Evolutionary conservation across 2,888 invertebrate genomes (phyloP), one percentile per base, ranked within the genome.

Genomic region (Zygaena filipendulae): DNA sequence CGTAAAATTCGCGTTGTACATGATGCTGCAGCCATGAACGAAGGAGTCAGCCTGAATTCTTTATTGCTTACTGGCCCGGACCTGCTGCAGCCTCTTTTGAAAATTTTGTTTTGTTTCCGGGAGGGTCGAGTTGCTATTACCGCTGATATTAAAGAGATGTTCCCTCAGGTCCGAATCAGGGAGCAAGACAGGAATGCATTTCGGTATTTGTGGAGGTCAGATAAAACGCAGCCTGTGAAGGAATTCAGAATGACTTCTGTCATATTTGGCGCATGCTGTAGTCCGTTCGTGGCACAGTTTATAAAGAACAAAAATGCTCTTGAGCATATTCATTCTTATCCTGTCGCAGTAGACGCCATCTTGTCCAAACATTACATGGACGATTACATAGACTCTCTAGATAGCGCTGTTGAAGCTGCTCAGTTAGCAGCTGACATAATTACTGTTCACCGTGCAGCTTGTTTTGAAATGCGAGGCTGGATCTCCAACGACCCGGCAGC

Each of bases 61-160:
- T 20, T 39, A 2, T 21, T 63, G 3, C 9, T 56, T 2, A 43
- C 42, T 12, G 55, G 54, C n/a, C n/a, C n/a, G n/a, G n/a, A n/a
- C n/a, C n/a, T n/a, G n/a, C n/a, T n/a, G n/a, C n/a, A n/a, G 6
- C 39, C 52, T 4, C 29, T 61, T 13, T 11, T 44, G 2, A 47
- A 45, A 2, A 43, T 34, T 3, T 11, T 30, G 5, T 8, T 27
- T 1, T 14, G 29, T 1, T 35, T 35, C 11, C 14, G 35, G n/a
- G 27, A 32, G 12, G 24, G 25, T 1, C 10, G 9, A 1, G 10
- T 27, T 4, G 35, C 29, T n/a, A 3, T 32, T 3, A 19, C 25
- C 2, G 32, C 29, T 2, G 32, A 32, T 9, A 32, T 32, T 4
- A 10, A 7, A 5, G 31, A 35, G 7, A 35, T 35, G 31, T 35